Conservation (phyloP, 2,888 invertebrate species). For the Heliconius sara region DNA sequence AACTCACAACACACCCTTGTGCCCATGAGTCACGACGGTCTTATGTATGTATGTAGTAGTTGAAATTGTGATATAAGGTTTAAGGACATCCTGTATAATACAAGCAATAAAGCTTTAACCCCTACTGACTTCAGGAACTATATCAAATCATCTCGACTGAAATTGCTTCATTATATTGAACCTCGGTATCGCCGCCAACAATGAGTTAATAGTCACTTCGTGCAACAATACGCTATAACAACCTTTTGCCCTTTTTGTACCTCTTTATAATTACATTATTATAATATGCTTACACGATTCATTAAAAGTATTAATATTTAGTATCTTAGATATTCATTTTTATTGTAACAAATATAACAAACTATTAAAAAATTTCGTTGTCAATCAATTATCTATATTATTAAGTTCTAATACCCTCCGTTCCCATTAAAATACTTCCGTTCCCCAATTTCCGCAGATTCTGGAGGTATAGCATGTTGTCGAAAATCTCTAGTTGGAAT, state of each 20-base stretch:
- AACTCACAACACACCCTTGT: no score
- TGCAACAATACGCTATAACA: neutral
- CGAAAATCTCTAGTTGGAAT: no score
- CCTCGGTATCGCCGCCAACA: neutral
- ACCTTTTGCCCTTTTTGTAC: neutral
- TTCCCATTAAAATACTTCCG: neutral
- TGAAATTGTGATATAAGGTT: no score
- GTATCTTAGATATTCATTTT: no score
- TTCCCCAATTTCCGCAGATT: neutral
- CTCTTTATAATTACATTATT: neutral
- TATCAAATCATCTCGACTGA: constrained; percentile 28
- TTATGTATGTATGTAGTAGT: no score
- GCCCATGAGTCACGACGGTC: no score
- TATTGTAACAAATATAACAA: no score
- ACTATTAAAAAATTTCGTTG: no score
- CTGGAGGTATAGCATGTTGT: no score
- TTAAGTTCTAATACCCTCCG: no score
- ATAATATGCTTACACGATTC: neutral
- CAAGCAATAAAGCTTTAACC: constrained; percentile 2
- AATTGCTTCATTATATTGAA: constrained; percentile 39
- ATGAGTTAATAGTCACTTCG: neutral
- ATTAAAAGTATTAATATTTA: neutral
- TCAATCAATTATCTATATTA: no score
- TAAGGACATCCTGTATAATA: neutral
- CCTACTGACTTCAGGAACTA: constrained; percentile 6